phyloP scores from a whole-genome alignment of 2,797 vertebrate genomes.

The Onychomys torridus region DNA sequence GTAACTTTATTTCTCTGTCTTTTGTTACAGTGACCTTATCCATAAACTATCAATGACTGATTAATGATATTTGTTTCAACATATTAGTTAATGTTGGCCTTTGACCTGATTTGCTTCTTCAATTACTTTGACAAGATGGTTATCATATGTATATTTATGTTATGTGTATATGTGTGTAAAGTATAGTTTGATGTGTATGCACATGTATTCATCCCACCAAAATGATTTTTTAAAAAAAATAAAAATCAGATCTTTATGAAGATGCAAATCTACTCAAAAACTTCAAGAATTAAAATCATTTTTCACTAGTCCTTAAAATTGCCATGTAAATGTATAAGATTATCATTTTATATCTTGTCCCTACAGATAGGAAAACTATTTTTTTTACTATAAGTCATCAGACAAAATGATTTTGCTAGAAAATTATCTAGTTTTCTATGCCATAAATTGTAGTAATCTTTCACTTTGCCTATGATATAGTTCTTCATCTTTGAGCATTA shows the following conservation, averaged over 20 bases:
- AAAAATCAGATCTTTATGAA: not conserved
- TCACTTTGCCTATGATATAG: not conserved
- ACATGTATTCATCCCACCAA: not conserved
- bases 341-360: not conserved
- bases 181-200: not conserved
- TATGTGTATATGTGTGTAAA: not conserved
- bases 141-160: not conserved
- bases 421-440: not conserved
- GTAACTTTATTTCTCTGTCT: not conserved
- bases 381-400: not conserved
- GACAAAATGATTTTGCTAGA: slow-evolving; percentile 11
- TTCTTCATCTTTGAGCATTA: slow-evolving; percentile 6
- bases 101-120: not conserved
- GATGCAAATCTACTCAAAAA: too few species aligned
- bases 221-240: not conserved
- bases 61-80: not conserved
- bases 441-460: not conserved
- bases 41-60: not conserved
- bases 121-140: not conserved
- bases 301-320: not conserved
- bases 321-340: not conserved
- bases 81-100: not conserved
- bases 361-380: not conserved
- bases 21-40: not conserved
- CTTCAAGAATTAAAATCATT: not conserved